Conservation (phyloP, 2,113 vertebrate genomes). For the Mastomys natalensis region DNA sequence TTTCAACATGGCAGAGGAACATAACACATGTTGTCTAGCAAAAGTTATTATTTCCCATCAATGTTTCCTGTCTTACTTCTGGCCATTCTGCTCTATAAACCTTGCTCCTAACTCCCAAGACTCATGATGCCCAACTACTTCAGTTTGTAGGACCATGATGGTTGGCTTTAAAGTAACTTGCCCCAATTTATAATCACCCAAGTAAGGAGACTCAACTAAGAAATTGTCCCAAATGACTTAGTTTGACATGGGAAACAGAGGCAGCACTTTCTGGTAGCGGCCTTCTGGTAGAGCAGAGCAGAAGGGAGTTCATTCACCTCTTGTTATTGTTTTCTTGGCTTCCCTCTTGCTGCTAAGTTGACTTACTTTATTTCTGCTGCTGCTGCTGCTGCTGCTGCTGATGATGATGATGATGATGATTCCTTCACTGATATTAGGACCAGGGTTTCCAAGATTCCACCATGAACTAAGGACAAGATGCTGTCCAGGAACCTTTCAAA, state of each 20-base stretch:
- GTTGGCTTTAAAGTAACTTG: not conserved
- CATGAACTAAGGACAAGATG: not conserved
- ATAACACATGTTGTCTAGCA: not conserved
- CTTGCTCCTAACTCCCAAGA: not conserved
- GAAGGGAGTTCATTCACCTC: not conserved
- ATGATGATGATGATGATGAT: not conserved
- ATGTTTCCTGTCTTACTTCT: not conserved
- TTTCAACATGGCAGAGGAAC: not conserved
- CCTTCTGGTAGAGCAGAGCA: not conserved
- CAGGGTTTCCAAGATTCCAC: not conserved
- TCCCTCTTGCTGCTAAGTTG: not conserved
- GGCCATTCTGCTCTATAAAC: not conserved
- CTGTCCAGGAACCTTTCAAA: not conserved
- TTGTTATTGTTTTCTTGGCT: not conserved
- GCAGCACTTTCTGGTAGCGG: not conserved
- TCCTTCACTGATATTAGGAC: not conserved
- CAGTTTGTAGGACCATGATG: not conserved
- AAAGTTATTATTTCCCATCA: not conserved
- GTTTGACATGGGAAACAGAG: not conserved
- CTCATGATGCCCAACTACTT: not conserved
- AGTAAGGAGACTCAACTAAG: not conserved
- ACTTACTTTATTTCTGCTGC: not conserved
- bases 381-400: not conserved
- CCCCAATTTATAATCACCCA: not conserved
- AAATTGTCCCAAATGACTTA: not conserved